Conservation (phyloP, 2,113 vertebrate genomes). For the Enhydra lutris region DNA sequence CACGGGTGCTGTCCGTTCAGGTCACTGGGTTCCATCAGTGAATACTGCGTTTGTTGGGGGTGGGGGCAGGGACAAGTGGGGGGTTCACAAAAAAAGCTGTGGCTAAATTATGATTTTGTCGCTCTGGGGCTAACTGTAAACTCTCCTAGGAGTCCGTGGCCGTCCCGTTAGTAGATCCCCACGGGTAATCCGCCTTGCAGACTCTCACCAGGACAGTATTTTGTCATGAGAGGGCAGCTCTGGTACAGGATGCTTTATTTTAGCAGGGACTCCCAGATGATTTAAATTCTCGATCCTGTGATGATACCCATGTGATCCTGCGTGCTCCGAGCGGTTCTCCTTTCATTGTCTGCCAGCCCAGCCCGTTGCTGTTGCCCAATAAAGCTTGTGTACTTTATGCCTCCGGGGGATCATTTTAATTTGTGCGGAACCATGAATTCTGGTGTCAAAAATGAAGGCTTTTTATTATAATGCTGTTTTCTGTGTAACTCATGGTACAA, state of each 20-base stretch:
- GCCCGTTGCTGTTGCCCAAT: slow-evolving; percentile 75
- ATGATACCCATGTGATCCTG: not conserved
- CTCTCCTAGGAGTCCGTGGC: not conserved
- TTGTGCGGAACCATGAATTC: slow-evolving; percentile 68
- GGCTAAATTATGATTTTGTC: not conserved
- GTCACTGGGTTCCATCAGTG: not conserved
- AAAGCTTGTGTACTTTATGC: slow-evolving; percentile 73
- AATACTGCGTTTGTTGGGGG: not conserved
- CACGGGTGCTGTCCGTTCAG: accelerated
- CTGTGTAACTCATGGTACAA: slow-evolving; percentile 70
- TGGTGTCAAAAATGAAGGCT: slow-evolving; percentile 68
- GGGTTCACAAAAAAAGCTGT: not conserved
- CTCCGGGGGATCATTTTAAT: slow-evolving; percentile 71
- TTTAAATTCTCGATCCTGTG: not conserved
- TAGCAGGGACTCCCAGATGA: slow-evolving; percentile 15
- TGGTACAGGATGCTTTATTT: not conserved
- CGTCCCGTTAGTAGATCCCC: not conserved
- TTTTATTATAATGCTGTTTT: slow-evolving; percentile 66
- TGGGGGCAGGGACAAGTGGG: not conserved
- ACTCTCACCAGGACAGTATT: not conserved
- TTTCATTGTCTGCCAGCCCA: slow-evolving; percentile 70
- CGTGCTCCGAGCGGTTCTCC: not conserved
- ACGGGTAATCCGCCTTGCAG: accelerated
- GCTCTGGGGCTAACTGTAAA: not conserved
- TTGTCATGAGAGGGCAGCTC: not conserved